Evolutionary conservation across 2,797 vertebrate genomes (phyloP).

Genomic region (Percopsis omiscomaycus): DNA sequence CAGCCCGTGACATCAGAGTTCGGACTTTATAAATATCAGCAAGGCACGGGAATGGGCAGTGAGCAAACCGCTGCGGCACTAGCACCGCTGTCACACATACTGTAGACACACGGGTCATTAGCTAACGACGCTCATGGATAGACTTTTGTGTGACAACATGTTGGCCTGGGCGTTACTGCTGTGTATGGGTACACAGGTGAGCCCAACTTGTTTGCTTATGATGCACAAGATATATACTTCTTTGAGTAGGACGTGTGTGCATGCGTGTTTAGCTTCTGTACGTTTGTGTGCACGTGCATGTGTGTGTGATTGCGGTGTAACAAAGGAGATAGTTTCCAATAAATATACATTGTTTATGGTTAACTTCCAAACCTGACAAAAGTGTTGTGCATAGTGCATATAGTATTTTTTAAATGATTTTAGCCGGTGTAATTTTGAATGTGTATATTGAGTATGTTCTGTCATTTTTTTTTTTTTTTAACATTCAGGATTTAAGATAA

Average conservation of each 20-base stretch:
- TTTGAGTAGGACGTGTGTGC: neutral
- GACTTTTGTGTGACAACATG: conserved; percentile 41
- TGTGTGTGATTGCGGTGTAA: neutral
- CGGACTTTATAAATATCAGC: conserved; percentile 80
- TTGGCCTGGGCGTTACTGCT: conserved; percentile 57
- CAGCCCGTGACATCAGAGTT: conserved; percentile 79
- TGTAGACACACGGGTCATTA: conserved; percentile 17
- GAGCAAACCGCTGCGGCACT: conserved; percentile 60
- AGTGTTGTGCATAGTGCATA: too few relatives aligned
- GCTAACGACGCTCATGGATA: conserved; percentile 55
- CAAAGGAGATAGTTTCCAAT: too few relatives aligned
- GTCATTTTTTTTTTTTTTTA: too few relatives aligned
- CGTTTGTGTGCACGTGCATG: neutral
- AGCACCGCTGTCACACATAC: conserved; percentile 39
- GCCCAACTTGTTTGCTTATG: conserved; percentile 16
- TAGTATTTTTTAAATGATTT: too few relatives aligned
- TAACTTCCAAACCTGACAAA: too few relatives aligned
- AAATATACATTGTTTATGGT: too few relatives aligned
- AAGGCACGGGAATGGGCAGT: conserved; percentile 58
- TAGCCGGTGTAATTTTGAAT: too few relatives aligned
- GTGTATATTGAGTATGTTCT: too few relatives aligned
- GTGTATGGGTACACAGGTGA: conserved; percentile 69
- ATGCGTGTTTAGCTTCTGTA: conserved; percentile 4
- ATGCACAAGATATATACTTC: conserved; percentile 1
- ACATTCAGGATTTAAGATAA: too few relatives aligned